Base-by-base conservation (phyloP, 2,888 invertebrate species). In the Arge pagana region DNA sequence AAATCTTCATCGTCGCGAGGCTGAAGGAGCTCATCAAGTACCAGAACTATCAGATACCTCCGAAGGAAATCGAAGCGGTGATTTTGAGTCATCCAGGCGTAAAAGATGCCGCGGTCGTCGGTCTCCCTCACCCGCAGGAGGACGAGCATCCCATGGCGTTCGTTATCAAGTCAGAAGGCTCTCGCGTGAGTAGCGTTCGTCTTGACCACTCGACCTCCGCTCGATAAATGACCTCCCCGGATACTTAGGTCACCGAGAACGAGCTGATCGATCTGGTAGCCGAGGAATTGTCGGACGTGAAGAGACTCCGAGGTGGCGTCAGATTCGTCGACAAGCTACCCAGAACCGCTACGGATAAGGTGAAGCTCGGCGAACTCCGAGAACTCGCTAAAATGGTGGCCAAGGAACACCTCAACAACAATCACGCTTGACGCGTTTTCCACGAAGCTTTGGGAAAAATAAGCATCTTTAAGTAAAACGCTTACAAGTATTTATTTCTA, bases 1-100 rank as follows among this genome's bases (percentile, higher is more conserved):
- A 72, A 28, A 5, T 74, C 2, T 74, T 62, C 11, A 59, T 72
- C 24, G 43, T 70, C 0, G 76, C 73, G 13, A 60, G 75, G 48
- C 24, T 73, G 2, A 71, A 73, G 35, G 72, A 71, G 30, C 23
- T 73, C n/a, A 62, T 77, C 7, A 76, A 74, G 55, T 71, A 66
- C 11, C 58, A 62, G 35, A 69, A 68, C 6, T 45, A 64, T 50
- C 75, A 72, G 3, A 61, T 77, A 16, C 55, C 70, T 5, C 73
- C 74, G 0, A 49, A 52, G 2, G 68, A 68, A 58, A 69, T 76
- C 7, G 76, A 75, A 49, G 51, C 42, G 28, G 10, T 65, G 0
- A 43, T 76, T 5, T 43, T 53, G 5, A 30, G 53, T 2, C 69
- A 74, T 55, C 62, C 68, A 2, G 67, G 52, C 0, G 64, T 76